These are phyloP conservation scores for Syrista parreyssii DNA, from an alignment of 2,888 invertebrate species.

Conservation along the genomic window DNA sequence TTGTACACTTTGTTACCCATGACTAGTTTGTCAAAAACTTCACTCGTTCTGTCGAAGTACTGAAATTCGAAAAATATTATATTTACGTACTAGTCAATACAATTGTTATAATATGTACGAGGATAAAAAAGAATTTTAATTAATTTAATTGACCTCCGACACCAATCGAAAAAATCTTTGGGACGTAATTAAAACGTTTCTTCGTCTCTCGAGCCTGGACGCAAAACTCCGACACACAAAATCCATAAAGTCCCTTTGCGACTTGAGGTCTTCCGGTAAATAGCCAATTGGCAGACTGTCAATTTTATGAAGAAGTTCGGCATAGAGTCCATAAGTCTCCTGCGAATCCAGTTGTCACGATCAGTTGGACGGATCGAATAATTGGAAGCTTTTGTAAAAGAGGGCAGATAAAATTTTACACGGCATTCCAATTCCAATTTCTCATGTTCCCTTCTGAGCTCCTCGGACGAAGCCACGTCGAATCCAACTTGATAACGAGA, in stretches of 20 bases:
- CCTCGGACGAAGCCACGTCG: conserved; percentile 78
- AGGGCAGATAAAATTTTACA: conserved; percentile 56
- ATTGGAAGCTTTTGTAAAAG: not conserved
- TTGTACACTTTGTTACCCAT: conserved; percentile 73
- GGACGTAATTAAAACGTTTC: conserved; percentile 80
- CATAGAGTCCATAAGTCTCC: conserved; percentile 84
- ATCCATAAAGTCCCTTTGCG: conserved; percentile 85
- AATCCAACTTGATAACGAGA: conserved; percentile 79
- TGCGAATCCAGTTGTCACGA: conserved; percentile 39
- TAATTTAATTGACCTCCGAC: conserved; percentile 71
- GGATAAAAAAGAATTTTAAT: too few species aligned
- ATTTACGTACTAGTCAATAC: too few species aligned
- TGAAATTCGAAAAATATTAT: conserved; percentile 47
- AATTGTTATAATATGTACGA: too few species aligned
- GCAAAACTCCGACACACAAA: conserved; percentile 84
- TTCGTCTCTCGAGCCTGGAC: conserved; percentile 76
- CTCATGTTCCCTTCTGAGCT: conserved; percentile 79
- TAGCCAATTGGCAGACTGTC: conserved; percentile 69
- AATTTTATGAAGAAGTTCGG: conserved; percentile 80
- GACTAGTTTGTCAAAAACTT: conserved; percentile 75
- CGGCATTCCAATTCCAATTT: conserved; percentile 80
- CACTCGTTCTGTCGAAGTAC: conserved; percentile 76
- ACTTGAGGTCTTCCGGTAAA: conserved; percentile 71
- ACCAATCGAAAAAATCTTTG: conserved; percentile 80
- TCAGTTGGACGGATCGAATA: not conserved